These are phyloP conservation scores for Clostera curtula DNA, from an alignment of 2,888 invertebrate genomes.

Conservation along the genomic window DNA sequence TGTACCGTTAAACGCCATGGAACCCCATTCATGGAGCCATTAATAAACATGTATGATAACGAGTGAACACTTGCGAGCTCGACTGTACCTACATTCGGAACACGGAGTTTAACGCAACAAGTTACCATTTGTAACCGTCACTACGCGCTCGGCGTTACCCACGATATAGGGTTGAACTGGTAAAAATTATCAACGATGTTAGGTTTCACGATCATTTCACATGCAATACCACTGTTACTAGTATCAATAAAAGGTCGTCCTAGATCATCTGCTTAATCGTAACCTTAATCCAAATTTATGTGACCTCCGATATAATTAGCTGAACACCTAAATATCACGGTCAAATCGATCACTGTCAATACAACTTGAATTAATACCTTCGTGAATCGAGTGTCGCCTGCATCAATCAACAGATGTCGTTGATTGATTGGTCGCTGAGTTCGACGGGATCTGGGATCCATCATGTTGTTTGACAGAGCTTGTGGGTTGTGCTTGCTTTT, in stretches of 20 bases:
- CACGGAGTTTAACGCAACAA: conserved; percentile 38
- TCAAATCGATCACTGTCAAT: conserved; percentile 58
- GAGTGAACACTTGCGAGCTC: not conserved
- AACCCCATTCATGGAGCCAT: no score
- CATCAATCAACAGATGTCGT: conserved; percentile 52
- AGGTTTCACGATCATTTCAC: not conserved
- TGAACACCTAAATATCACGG: conserved; percentile 40
- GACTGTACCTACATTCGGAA: conserved; percentile 19
- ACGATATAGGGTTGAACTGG: conserved; percentile 16
- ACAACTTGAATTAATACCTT: conserved; percentile 56
- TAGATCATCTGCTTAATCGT: no score
- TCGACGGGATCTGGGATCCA: conserved; percentile 41
- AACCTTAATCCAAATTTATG: no score
- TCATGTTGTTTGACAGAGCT: no score
- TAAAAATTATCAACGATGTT: not conserved
- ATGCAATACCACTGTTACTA: no score
- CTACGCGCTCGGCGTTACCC: conserved; percentile 19
- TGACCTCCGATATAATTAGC: no score
- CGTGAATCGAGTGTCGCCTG: conserved; percentile 57
- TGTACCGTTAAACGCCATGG: no score
- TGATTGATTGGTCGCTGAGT: conserved; percentile 57
- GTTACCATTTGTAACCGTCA: conserved; percentile 55
- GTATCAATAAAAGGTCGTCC: no score
- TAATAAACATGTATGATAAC: conserved; percentile 24
- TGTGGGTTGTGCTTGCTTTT: no score